A percentile compares a stretch with the other conserved stretches of the same genome.
These are phyloP conservation scores for Miichthys miiuy DNA, from an alignment of 2,797 vertebrate genomes.

Conservation along the genomic window DNA sequence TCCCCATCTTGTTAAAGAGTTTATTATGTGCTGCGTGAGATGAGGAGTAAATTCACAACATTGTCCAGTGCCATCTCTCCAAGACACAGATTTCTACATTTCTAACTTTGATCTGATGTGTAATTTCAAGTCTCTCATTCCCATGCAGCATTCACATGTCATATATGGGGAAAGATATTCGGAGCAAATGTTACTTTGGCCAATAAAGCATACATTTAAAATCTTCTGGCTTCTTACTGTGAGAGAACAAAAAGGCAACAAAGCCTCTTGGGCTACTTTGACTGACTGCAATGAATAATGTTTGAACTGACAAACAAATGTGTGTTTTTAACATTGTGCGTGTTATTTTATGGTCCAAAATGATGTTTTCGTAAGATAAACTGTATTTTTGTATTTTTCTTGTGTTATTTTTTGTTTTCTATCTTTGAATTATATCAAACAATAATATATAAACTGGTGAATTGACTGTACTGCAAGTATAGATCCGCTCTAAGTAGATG, in stretches of 20 bases:
- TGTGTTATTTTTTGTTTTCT: neutral
- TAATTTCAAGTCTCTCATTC: slow-evolving; percentile 28
- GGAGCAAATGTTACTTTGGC: slow-evolving; percentile 51
- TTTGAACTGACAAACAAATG: slow-evolving; percentile 81
- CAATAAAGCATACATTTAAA: slow-evolving; percentile 57
- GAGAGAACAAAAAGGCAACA: slow-evolving; percentile 66
- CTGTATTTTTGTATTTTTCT: neutral
- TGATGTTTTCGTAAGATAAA: slow-evolving; percentile 15
- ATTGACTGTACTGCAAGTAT: slow-evolving; percentile 9
- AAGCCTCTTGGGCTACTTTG: slow-evolving; percentile 66
- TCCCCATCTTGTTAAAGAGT: slow-evolving; percentile 85
- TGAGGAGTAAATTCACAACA: slow-evolving; percentile 60
- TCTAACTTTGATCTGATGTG: slow-evolving; percentile 16
- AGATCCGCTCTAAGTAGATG: slow-evolving; percentile 18
- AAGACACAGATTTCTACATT: slow-evolving; percentile 14
- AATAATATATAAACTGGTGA: slow-evolving; percentile 1
- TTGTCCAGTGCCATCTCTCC: slow-evolving; percentile 18
- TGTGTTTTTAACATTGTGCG: slow-evolving; percentile 71
- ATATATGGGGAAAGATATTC: slow-evolving; percentile 39
- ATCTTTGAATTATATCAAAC: slow-evolving; percentile 8
- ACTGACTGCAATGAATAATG: slow-evolving; percentile 83
- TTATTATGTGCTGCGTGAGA: slow-evolving; percentile 74
- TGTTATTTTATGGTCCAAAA: slow-evolving; percentile 18
- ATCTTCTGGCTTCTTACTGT: slow-evolving; percentile 58
- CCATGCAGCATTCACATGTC: slow-evolving; percentile 23